Conservation (phyloP, 2,888 invertebrate genomes). For the Rhynchonema sp. region DNA sequence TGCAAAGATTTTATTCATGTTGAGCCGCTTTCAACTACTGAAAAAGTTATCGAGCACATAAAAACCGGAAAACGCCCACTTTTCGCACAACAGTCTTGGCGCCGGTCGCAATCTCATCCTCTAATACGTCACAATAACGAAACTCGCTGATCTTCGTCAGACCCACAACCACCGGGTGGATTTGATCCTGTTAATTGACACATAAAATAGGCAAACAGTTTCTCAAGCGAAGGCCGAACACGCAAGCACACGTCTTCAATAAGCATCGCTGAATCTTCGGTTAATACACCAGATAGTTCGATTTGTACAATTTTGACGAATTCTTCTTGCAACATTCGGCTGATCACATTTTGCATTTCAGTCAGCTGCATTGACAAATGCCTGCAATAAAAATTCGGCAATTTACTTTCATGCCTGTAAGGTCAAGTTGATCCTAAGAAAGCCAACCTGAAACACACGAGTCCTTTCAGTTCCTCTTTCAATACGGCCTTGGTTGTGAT, state of each 20-base stretch:
- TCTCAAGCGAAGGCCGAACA: too few relatives aligned
- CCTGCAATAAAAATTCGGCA: constrained; percentile 33
- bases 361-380: constrained; percentile 82
- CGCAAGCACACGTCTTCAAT: neutral
- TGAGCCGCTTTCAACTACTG: constrained; percentile 2
- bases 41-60: constrained; percentile 58
- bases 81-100: constrained; percentile 43
- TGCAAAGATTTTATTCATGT: neutral
- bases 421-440: too few relatives aligned
- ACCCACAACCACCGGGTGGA: constrained; percentile 69
- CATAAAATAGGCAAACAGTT: neutral
- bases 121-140: constrained; percentile 51
- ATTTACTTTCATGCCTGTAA: too few relatives aligned
- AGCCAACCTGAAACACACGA: constrained; percentile 60
- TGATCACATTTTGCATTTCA: constrained; percentile 84
- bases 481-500: constrained; percentile 85
- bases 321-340: constrained; percentile 86
- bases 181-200: constrained; percentile 47
- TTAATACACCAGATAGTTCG: constrained; percentile 64
- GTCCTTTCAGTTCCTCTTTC: constrained; percentile 64
- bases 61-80: too few relatives aligned
- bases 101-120: constrained; percentile 66
- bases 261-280: neutral
- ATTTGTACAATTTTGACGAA: constrained; percentile 73
- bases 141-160: constrained; percentile 65